A percentile compares a stretch with the other conserved stretches of the same genome.
phyloP scores from a whole-genome alignment of 2,113 vertebrate genomes.

The Lampris megalopsis region DNA sequence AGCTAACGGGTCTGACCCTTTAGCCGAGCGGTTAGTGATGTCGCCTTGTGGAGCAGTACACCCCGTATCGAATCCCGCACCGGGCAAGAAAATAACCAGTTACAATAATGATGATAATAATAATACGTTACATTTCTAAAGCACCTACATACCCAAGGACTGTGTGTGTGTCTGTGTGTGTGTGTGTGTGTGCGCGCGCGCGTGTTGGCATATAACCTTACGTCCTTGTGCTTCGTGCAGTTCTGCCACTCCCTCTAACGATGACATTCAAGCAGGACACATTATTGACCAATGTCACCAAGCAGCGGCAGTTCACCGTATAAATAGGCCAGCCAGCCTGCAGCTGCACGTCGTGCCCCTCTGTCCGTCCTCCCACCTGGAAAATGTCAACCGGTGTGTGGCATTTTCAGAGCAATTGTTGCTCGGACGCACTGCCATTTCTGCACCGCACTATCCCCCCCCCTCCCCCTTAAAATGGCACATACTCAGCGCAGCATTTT shows the following conservation, averaged over 20 bases:
- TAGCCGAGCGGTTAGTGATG: too few relatives aligned
- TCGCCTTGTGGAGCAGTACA: too few relatives aligned
- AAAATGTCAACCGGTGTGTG: constrained; percentile 38
- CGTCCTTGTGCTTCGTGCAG: not conserved
- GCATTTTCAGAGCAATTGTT: constrained; percentile 1
- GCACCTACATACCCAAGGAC: too few relatives aligned
- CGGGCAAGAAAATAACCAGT: too few relatives aligned
- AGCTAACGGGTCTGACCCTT: too few relatives aligned
- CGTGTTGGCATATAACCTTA: not conserved
- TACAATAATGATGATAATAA: too few relatives aligned
- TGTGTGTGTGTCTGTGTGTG: not conserved
- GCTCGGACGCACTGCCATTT: constrained; percentile 21
- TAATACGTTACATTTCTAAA: too few relatives aligned
- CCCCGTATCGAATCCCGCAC: too few relatives aligned
- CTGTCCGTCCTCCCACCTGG: constrained; percentile 24
- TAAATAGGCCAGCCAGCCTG: constrained; percentile 26
- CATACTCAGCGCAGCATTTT: not conserved
- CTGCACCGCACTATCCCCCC: not conserved
- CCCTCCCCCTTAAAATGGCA: constrained; percentile 47
- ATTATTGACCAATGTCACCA: constrained; percentile 40
- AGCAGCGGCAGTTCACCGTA: constrained; percentile 18
- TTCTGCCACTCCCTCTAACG: constrained; percentile 28
- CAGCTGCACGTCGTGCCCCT: not conserved
- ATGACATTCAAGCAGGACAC: constrained; percentile 45
- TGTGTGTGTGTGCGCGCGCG: not conserved